These are phyloP conservation scores for Apamea crenata DNA, from an alignment of 2,888 invertebrate species.

Conservation along the genomic window DNA sequence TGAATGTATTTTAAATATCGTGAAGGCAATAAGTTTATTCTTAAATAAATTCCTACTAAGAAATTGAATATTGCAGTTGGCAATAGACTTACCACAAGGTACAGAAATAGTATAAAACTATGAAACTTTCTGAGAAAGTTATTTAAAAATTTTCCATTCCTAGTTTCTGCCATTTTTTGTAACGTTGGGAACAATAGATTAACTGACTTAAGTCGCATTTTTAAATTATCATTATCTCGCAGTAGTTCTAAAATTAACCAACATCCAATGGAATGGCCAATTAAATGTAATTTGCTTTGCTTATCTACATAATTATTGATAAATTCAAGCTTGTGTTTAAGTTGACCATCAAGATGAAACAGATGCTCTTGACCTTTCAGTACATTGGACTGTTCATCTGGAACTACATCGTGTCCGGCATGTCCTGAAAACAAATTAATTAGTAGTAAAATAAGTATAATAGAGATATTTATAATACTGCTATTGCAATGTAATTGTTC, in stretches of 20 bases:
- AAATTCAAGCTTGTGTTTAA: slow-evolving; percentile 94
- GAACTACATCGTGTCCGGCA: slow-evolving; percentile 91
- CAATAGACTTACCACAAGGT: slow-evolving; percentile 85
- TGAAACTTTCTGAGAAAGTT: slow-evolving; percentile 88
- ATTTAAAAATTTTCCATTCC: slow-evolving; percentile 93
- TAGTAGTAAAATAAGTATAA: not conserved
- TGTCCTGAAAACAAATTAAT: slow-evolving; percentile 92
- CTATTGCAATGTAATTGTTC: not conserved
- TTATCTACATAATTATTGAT: slow-evolving; percentile 93
- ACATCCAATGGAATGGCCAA: slow-evolving; percentile 98
- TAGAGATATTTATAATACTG: not conserved
- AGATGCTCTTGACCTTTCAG: slow-evolving; percentile 90
- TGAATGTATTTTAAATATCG: slow-evolving; percentile 87
- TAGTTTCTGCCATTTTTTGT: slow-evolving; percentile 94
- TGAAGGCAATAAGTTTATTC: slow-evolving; percentile 87
- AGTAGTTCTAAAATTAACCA: slow-evolving; percentile 95
- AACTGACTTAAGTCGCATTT: slow-evolving; percentile 90
- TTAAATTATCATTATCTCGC: slow-evolving; percentile 89
- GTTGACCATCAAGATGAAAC: slow-evolving; percentile 95
- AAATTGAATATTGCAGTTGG: slow-evolving; percentile 88
- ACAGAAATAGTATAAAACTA: slow-evolving; percentile 77
- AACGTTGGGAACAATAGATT: slow-evolving; percentile 97
- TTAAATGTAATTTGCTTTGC: slow-evolving; percentile 93
- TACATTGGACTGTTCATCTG: slow-evolving; percentile 85
- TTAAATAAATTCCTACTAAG: slow-evolving; percentile 90